Evolutionary conservation across 2,113 vertebrate species (phyloP), one percentile per base, ranked within the genome.

Genomic region (Chloropsis hardwickii): DNA sequence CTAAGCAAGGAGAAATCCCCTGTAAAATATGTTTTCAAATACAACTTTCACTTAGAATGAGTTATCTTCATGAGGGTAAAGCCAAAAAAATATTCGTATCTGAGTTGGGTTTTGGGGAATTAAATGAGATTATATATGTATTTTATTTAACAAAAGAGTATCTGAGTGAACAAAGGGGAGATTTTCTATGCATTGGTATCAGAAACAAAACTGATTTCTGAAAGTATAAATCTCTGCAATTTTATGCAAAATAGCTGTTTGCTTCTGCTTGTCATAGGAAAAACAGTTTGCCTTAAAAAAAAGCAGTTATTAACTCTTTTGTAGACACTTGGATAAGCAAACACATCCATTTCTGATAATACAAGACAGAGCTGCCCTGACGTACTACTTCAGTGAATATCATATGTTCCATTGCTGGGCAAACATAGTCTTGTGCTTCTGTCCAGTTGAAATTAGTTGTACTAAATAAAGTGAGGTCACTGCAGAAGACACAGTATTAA

Each of bases 241-340:
- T 92, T 94, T 89, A 91, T 95, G 51, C 37, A 94, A 83, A 91
- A 84, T 58, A 96, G 11, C 23, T 88, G 11, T 80, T 89, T 10
- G 7, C 10, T 88, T 94, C 56, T 66, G 70, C 21, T 89, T 65
- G 11, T 37, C 47, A 87, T 70, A 73, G 77, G 22, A 81, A 53
- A 78, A 61, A 45, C 3, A 71, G 10, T 67, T 88, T 90, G 12
- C 35, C 33, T 56, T 62, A n/a, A 25, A 74, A 88, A 69, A 82
- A n/a, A 35, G 2, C 56, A 77, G 25, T 60, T 77, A 37, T 70
- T 92, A 86, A 72, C 65, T 92, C 71, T 72, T 90, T 92, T 60
- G 58, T 40, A 77, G 44, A 50, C 12, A 3, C 22, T 64, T 54
- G 57, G 35, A 86, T 1, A 6, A 89, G 76, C 24, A 80, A 47